Base-by-base conservation (phyloP, 2,113 vertebrate genomes). In the Formicarius rufipectus region DNA sequence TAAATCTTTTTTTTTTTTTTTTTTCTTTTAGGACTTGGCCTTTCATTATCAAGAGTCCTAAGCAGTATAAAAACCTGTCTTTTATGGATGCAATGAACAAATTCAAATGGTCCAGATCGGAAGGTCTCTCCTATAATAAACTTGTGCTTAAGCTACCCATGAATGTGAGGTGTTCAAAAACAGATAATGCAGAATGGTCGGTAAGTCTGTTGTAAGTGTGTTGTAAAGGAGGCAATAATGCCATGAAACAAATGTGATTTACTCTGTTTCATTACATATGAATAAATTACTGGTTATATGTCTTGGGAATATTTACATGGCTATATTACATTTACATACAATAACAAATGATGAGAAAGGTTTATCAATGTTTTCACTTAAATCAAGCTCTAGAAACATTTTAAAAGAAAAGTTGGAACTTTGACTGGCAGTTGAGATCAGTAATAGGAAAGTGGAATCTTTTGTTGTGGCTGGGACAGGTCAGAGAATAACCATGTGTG, bases 51-150 rank as follows among this genome's bases (percentile, higher is more conserved):
- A 99, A 99, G 97, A 99, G 98, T 68, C 99, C 98, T 20, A 99
- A 98, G 83, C 98, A 98, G 37, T 99, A 99, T 90, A 98, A 98
- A 97, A 99, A 99, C 73, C 97, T 99, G 39, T 98, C 98, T 72
- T 99, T 99, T 81, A 98, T 98, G 92, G 98, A 99, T 87, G 99
- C 99, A 55, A 99, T 99, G 98, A 98, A 99, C 92, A 98, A 98
- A 84, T 99, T 98, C 95, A 98, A 98, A 63, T 99, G 99, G 99
- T 98, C 98, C 31, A 98, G 58, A 91, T 98, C 98, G 14, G 98
- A 98, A 71, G 98, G 98, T 37, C 73, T 98, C 8, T 98, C 98
- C 82, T 99, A 99, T 69, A 99, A 99, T 63, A 95, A 99, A 15
- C 97, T 98, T 33, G 98, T 99, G 50, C 98, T 98, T 44, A 97